Percentiles rank a stretch among this genome's conserved stretches.
These are phyloP conservation scores for Tetropium fuscum DNA, from an alignment of 2,888 invertebrate genomes.

Conservation along the genomic window DNA sequence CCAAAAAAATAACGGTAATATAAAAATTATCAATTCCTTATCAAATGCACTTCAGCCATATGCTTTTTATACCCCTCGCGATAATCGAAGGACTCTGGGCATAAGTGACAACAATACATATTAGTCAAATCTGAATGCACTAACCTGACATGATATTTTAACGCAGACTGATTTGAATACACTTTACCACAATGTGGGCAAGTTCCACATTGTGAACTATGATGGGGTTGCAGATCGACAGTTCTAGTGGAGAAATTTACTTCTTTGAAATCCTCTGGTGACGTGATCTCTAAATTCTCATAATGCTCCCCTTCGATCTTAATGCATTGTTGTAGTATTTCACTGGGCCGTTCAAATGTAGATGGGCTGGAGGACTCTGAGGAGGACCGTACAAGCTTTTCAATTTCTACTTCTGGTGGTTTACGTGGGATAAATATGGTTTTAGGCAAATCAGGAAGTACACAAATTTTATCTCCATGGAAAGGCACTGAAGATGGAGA, in stretches of 20 bases:
- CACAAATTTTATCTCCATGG: slow-evolving; percentile 43
- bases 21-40: slow-evolving; percentile 68
- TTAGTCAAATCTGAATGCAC: slow-evolving; percentile 78
- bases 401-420: slow-evolving; percentile 52
- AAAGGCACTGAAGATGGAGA: slow-evolving; percentile 50
- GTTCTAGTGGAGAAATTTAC: slow-evolving; percentile 37
- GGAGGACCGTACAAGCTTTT: slow-evolving; percentile 44
- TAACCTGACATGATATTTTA: slow-evolving; percentile 72
- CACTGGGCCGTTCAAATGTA: slow-evolving; percentile 54
- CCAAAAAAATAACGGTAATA: slow-evolving; percentile 40
- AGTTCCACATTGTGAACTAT: slow-evolving; percentile 70
- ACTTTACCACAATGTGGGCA: slow-evolving; percentile 78
- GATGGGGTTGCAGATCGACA: slow-evolving; percentile 55
- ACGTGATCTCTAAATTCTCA: slow-evolving; percentile 45
- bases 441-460: slow-evolving; percentile 52
- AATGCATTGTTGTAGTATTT: slow-evolving; percentile 53
- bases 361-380: slow-evolving; percentile 52
- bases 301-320: slow-evolving; percentile 54
- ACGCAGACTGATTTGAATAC: slow-evolving; percentile 77
- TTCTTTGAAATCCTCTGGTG: slow-evolving; percentile 46
- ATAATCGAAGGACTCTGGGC: slow-evolving; percentile 77
- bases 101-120: slow-evolving; percentile 76
- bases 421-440: slow-evolving; percentile 55
- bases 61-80: slow-evolving; percentile 77
- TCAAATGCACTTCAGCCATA: slow-evolving; percentile 76